phyloP scores from a whole-genome alignment of 2,888 invertebrate genomes.

The Melinaea menophilus region DNA sequence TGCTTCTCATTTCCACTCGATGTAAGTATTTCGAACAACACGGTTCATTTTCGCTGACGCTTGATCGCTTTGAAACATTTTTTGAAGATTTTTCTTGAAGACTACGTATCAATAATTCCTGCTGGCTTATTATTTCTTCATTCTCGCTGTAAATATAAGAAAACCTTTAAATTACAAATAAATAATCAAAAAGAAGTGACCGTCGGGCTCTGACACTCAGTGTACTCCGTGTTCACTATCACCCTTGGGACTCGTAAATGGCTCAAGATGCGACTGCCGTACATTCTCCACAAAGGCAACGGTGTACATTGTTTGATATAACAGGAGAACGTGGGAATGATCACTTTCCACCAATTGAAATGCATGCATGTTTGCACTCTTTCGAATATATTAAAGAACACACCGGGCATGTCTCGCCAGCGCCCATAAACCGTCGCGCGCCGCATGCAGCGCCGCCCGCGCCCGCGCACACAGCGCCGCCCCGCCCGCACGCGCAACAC shows the following conservation, averaged over 20 bases:
- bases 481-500: constrained; percentile 52
- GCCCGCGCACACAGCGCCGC: constrained; percentile 54
- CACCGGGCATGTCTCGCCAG: constrained; percentile 33
- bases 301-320: too few species aligned
- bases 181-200: neutral
- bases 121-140: constrained; percentile 49
- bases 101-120: constrained; percentile 41
- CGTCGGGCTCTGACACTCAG: too few species aligned
- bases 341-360: too few species aligned
- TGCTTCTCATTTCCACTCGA: constrained; percentile 33
- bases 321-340: too few species aligned
- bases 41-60: constrained; percentile 21
- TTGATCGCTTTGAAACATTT: constrained; percentile 6
- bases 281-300: too few species aligned
- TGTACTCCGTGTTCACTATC: too few species aligned
- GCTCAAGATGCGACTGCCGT: too few species aligned
- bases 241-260: too few species aligned
- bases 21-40: constrained; percentile 32
- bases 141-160: constrained; percentile 44
- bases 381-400: too few species aligned
- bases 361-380: too few species aligned
- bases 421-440: constrained; percentile 40
- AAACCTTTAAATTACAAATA: neutral
- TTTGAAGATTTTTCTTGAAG: constrained; percentile 39
- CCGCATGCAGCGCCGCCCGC: constrained; percentile 44